Evolutionary conservation across 2,888 invertebrate genomes (phyloP).

Genomic region (Ophraella communa): DNA sequence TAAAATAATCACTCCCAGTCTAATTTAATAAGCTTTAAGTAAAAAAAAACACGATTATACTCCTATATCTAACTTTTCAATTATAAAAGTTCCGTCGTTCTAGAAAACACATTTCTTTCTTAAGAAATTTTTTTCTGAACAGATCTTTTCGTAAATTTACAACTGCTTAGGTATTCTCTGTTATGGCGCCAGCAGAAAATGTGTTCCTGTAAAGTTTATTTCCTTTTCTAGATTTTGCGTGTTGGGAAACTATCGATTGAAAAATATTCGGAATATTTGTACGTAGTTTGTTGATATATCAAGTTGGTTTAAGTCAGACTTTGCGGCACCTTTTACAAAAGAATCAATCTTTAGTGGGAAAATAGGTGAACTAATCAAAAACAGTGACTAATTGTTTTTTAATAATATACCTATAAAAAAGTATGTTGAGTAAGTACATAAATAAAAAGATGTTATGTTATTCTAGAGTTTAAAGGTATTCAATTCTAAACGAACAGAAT

Average conservation of each 20-base stretch:
- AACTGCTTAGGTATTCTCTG: not conserved
- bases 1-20: too few species aligned
- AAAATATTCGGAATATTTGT: constrained; percentile 19
- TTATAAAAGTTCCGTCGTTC: too few species aligned
- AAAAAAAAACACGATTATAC: too few species aligned
- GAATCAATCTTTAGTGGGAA: constrained; percentile 9
- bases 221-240: constrained; percentile 19
- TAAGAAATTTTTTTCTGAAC: too few species aligned
- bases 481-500: too few species aligned
- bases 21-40: too few species aligned
- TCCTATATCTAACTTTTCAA: too few species aligned
- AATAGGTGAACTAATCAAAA: not conserved
- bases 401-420: too few species aligned
- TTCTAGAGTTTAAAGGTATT: too few species aligned
- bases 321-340: constrained; percentile 26
- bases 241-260: constrained; percentile 25
- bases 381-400: too few species aligned
- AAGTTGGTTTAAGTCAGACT: constrained; percentile 29
- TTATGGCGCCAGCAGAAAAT: not conserved
- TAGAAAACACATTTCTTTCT: too few species aligned
- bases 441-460: not conserved
- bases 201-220: not conserved
- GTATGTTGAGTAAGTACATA: not conserved
- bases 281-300: constrained; percentile 22
- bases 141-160: too few species aligned